These are phyloP conservation scores for Actias luna DNA, from an alignment of 2,888 invertebrate genomes.

Conservation along the genomic window DNA sequence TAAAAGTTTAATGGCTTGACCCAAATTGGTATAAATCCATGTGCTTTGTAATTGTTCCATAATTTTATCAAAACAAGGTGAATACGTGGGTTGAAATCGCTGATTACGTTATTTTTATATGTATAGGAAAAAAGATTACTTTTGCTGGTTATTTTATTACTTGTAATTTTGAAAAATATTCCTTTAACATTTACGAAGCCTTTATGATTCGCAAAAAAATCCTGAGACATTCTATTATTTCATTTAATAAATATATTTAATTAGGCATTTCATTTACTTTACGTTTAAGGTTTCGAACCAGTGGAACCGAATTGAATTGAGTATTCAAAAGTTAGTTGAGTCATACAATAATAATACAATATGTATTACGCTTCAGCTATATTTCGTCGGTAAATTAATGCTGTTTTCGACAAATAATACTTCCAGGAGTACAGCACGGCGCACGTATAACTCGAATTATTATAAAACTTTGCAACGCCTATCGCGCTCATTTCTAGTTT, in stretches of 20 bases:
- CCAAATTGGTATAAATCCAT: constrained; percentile 47
- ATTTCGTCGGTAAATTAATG: constrained; percentile 16
- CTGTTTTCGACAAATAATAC: constrained; percentile 24
- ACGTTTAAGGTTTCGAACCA: no score
- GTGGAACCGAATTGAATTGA: no score
- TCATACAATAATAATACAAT: neutral
- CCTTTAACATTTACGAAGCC: no score
- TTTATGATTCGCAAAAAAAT: no score
- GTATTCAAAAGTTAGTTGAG: neutral
- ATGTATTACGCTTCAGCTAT: constrained; percentile 7
- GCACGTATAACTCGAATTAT: constrained; percentile 42
- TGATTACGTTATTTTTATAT: neutral
- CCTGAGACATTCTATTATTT: neutral
- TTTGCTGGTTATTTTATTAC: neutral
- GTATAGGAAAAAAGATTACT: neutral
- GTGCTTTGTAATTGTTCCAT: constrained; percentile 22
- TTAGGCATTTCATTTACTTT: neutral
- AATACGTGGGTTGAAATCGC: constrained; percentile 2
- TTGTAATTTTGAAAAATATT: neutral
- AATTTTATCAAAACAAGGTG: constrained; percentile 4
- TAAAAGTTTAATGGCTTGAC: constrained; percentile 47
- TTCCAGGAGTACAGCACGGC: constrained; percentile 25
- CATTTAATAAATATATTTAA: neutral
- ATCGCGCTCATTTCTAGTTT: constrained; percentile 59
- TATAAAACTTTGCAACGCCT: constrained; percentile 57